Evolutionary conservation across 2,113 vertebrate species (phyloP), one percentile per base, ranked within the genome.

Genomic region (Chloebia gouldiae): DNA sequence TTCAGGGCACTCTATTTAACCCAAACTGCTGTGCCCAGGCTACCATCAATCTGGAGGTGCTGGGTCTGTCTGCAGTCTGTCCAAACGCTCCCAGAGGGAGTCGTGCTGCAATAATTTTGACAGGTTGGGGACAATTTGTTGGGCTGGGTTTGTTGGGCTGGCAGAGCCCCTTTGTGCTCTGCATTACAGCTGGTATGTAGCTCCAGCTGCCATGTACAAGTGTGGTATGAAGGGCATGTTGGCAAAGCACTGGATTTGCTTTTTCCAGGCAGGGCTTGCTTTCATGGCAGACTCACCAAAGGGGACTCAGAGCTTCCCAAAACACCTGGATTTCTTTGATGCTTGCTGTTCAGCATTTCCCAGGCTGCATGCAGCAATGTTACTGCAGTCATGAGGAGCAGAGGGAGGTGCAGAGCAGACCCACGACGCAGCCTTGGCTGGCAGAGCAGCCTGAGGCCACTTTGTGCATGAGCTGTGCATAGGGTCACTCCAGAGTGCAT

Each of bases 171-270:
- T 51, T 25, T 12, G 39, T 24, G 66, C 57, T 42, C 24, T 47
- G 56, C 7, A 0, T 73, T 39, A 10, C 3, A 2, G 28, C 1
- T 25, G 37, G 27, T 19, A 13, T 2, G 33, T 20, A 15, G 23
- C 6, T 50, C 8, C 1, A 2, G 3, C 45, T 6, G 3, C 24
- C 7, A 5, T 0, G 0, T 4, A 21, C 11, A 10, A 0, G 0
- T 2, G 22, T 7, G 16, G 28, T 3, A 12, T 0, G 22, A 42
- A 18, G 44, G 49, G 15, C 0, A 0, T 2, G 20, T 21, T 14
- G 1, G 3, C 61, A 8, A 75, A 57, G 17, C 0, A 0, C 17
- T 13, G 56, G 42, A 19, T 82, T 50, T 72, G 30, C 25, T 47
- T 47, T 27, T 40, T 31, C 47, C 44, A 68, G 39, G 35, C 10